These are phyloP conservation scores for Rhyacichthys aspro DNA, from an alignment of 2,797 vertebrate genomes.

Conservation along the genomic window DNA sequence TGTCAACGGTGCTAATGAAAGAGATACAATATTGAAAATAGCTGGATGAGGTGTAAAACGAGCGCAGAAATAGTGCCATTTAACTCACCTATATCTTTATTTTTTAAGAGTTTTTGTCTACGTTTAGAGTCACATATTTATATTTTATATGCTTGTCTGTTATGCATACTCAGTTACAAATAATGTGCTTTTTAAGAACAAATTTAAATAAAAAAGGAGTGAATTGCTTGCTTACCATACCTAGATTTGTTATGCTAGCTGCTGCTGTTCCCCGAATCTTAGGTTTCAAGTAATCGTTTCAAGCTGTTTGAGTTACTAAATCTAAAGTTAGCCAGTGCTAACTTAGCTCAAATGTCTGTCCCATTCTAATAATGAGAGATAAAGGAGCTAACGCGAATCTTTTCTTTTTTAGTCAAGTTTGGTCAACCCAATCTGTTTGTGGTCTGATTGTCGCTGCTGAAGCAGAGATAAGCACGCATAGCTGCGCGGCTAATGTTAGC, in stretches of 20 bases:
- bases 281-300: slow-evolving; percentile 12
- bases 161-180: neutral
- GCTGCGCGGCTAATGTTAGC: slow-evolving; percentile 56
- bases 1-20: no score
- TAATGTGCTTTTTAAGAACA: neutral
- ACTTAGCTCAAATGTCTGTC: neutral
- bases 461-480: slow-evolving; percentile 18
- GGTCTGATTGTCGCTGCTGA: slow-evolving; percentile 12
- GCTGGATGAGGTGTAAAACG: no score
- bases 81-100: no score
- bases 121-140: no score
- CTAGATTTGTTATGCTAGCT: slow-evolving; percentile 50
- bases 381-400: no score
- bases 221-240: slow-evolving; percentile 11
- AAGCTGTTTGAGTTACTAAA: slow-evolving; percentile 18
- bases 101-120: no score
- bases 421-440: slow-evolving; percentile 23
- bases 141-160: neutral
- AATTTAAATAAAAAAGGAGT: neutral
- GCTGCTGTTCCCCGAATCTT: slow-evolving; percentile 7
- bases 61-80: no score
- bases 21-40: no score
- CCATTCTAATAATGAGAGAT: neutral
- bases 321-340: slow-evolving; percentile 3
- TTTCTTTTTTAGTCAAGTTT: neutral